Conservation (phyloP, 23 tunicate genomes). For the Halocynthia aurantium region DNA sequence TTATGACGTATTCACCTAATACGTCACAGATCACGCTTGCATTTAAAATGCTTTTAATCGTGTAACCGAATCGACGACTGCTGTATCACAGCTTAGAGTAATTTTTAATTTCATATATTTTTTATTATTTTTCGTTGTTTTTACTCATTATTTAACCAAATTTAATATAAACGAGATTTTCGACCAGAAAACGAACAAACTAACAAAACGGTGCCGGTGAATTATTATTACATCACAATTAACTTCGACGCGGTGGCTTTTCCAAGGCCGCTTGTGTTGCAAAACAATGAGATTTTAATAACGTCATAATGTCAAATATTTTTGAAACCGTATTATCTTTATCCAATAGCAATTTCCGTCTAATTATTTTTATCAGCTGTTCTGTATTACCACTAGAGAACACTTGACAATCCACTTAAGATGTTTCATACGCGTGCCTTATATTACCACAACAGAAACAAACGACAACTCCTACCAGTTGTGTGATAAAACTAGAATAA, state of each 20-base stretch:
- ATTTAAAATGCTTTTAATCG: background rate
- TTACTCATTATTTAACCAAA: background rate
- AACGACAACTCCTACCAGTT: no score
- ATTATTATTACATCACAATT: background rate
- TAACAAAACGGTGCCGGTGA: slow-evolving; percentile 10
- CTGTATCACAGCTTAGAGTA: background rate
- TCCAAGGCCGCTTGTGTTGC: background rate
- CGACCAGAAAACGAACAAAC: background rate
- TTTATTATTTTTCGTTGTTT: background rate
- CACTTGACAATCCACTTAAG: no score
- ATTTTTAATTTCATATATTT: background rate
- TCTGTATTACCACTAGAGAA: no score
- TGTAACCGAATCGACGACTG: background rate
- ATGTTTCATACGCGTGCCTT: no score
- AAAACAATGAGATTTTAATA: slow-evolving; percentile 7
- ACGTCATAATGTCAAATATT: slow-evolving; percentile 8
- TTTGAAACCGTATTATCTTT: no score
- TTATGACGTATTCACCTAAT: no score
- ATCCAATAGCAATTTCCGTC: no score
- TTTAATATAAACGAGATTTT: background rate
- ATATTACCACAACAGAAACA: no score
- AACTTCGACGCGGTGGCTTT: background rate
- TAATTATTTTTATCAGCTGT: no score
- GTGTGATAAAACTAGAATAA: no score
- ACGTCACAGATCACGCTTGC: slow-evolving; percentile 7